Evolutionary conservation across 37 sponge, comb jelly and placozoan species (phyloP).

Genomic region (Dysidea cf. avara): DNA sequence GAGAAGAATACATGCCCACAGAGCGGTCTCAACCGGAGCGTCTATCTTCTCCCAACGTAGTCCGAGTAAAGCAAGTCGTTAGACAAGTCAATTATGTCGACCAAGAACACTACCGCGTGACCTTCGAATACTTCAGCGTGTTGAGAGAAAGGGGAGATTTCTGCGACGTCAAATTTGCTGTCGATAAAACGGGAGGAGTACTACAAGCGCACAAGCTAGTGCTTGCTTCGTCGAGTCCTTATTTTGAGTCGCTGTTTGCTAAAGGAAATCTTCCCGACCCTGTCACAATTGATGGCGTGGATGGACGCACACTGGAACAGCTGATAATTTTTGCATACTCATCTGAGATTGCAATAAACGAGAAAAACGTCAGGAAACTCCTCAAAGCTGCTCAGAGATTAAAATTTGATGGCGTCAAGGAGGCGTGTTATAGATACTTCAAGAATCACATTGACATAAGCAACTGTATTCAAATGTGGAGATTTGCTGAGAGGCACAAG

Average conservation of each 20-base stretch:
- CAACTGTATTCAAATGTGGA: slow-evolving; percentile 72
- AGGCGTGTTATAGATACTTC: slow-evolving; percentile 75
- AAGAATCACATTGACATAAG: slow-evolving; percentile 58
- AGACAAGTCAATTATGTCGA: slow-evolving; percentile 56
- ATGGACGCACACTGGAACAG: slow-evolving; percentile 35
- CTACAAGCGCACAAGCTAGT: slow-evolving; percentile 71
- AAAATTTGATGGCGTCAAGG: slow-evolving; percentile 54
- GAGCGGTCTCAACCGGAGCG: no score
- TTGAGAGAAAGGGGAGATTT: slow-evolving; percentile 64
- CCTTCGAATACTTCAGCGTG: slow-evolving; percentile 57
- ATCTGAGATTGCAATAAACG: slow-evolving; percentile 57
- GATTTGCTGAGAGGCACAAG: slow-evolving; percentile 60
- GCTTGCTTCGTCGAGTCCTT: slow-evolving; percentile 59
- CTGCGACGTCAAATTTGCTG: slow-evolving; percentile 63
- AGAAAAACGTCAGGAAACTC: slow-evolving; percentile 58
- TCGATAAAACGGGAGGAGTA: slow-evolving; percentile 1
- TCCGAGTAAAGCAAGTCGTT: neutral
- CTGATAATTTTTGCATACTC: slow-evolving; percentile 78
- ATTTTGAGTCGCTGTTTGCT: slow-evolving; percentile 80
- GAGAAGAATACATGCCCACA: no score
- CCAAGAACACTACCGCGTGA: slow-evolving; percentile 43
- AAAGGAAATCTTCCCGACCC: slow-evolving; percentile 60
- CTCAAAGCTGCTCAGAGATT: slow-evolving; percentile 69
- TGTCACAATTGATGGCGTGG: slow-evolving; percentile 64
- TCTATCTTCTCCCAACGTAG: no score